A percentile compares a stretch with the other conserved stretches of the same genome.
Conservation (phyloP, 2,888 invertebrate species). For the Chloroclystis v-ata region DNA sequence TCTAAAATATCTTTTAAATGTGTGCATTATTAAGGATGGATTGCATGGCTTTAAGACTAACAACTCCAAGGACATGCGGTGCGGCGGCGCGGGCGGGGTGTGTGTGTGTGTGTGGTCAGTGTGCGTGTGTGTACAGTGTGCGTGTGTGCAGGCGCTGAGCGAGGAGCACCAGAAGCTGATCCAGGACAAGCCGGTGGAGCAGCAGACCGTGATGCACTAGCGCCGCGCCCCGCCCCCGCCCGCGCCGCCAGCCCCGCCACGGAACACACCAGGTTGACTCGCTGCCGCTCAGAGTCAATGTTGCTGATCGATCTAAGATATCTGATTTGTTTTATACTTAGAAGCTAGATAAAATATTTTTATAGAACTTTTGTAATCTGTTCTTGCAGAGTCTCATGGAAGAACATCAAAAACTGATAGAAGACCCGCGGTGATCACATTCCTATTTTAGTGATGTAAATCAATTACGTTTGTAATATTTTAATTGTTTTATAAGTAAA, state of each 20-base stretch:
- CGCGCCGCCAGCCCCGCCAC: not conserved
- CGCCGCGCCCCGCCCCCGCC: constrained; percentile 8
- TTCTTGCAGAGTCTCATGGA: constrained; percentile 76
- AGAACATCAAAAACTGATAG: constrained; percentile 77
- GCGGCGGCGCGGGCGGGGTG: constrained; percentile 32
- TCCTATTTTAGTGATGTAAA: constrained; percentile 11
- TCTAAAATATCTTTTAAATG: no score
- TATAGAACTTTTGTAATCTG: constrained; percentile 3
- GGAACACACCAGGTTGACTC: no score
- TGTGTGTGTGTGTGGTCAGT: constrained; percentile 29
- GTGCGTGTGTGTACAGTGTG: constrained; percentile 36
- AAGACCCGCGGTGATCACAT: constrained; percentile 44
- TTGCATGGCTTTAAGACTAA: no score
- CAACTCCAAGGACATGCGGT: no score
- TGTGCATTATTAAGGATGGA: no score
- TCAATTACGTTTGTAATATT: not conserved
- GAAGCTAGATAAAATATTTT: not conserved
- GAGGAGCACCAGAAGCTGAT: constrained; percentile 90
- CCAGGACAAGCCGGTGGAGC: constrained; percentile 58
- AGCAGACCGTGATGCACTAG: constrained; percentile 63
- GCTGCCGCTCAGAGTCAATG: no score
- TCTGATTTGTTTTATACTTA: no score
- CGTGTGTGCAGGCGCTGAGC: constrained; percentile 84
- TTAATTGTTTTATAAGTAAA: constrained; percentile 1
- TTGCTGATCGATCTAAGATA: no score